phyloP scores from a whole-genome alignment of 2,888 invertebrate genomes.

The Protophormia terraenovae region DNA sequence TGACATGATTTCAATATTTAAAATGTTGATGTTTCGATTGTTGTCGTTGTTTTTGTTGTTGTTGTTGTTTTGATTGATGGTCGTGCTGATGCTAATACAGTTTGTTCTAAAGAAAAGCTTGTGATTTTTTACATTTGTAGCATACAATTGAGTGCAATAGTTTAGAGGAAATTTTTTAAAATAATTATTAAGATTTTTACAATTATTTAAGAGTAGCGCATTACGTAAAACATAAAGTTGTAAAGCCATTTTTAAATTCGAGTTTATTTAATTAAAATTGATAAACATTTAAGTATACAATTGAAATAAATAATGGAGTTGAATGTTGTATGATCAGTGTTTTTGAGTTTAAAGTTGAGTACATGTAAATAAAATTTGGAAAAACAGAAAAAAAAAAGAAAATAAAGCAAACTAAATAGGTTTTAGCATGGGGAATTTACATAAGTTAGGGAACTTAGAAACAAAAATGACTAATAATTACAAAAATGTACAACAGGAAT shows the following conservation, averaged over 20 bases:
- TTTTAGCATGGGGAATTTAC: not conserved
- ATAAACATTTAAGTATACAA: slow-evolving; percentile 2
- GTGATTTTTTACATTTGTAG: slow-evolving; percentile 54
- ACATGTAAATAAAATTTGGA: slow-evolving; percentile 1
- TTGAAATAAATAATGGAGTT: not conserved
- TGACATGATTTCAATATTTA: slow-evolving; percentile 61
- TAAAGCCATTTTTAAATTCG: slow-evolving; percentile 38
- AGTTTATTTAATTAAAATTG: not conserved
- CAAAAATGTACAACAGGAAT: too few relatives aligned
- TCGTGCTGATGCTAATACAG: slow-evolving; percentile 15
- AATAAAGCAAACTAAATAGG: slow-evolving; percentile 3
- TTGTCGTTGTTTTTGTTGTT: slow-evolving; percentile 9
- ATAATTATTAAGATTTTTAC: slow-evolving; percentile 25
- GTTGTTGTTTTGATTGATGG: slow-evolving; percentile 19
- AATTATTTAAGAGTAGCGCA: slow-evolving; percentile 22
- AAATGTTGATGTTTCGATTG: slow-evolving; percentile 50
- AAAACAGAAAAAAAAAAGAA: not conserved
- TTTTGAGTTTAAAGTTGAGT: not conserved
- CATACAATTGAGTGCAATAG: slow-evolving; percentile 52
- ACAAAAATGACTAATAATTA: too few relatives aligned
- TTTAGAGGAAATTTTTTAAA: slow-evolving; percentile 34
- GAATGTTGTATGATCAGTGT: not conserved
- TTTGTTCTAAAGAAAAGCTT: slow-evolving; percentile 53
- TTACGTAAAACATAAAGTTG: slow-evolving; percentile 11
- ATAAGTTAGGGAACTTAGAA: not conserved